These are phyloP conservation scores for Oreochromis tanganicae DNA, from an alignment of 2,113 vertebrate genomes.

Conservation along the genomic window DNA sequence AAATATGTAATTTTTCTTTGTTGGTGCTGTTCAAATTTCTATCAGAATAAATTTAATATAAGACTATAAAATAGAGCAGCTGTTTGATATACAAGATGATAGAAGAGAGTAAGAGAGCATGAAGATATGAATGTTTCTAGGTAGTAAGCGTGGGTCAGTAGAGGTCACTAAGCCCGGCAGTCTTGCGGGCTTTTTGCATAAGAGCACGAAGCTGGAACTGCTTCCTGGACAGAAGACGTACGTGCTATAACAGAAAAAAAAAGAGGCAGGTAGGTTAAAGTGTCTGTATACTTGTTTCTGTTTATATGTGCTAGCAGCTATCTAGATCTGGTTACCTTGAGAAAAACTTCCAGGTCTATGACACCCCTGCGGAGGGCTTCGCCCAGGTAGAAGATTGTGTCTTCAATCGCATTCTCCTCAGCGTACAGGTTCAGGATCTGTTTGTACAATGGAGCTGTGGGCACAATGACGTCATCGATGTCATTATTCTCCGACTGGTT, in stretches of 20 bases:
- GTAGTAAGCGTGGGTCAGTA: slow-evolving; percentile 76
- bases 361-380: slow-evolving; percentile 92
- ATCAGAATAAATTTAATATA: neutral
- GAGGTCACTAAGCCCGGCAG: slow-evolving; percentile 94
- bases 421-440: slow-evolving; percentile 98
- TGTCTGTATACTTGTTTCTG: neutral
- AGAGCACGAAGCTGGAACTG: slow-evolving; percentile 98
- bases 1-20: neutral
- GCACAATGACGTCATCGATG: slow-evolving; percentile 97
- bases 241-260: slow-evolving; percentile 77
- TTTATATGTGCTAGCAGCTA: neutral
- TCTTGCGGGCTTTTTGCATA: slow-evolving; percentile 99
- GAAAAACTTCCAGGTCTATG: slow-evolving; percentile 96
- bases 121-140: slow-evolving; percentile 19
- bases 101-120: neutral
- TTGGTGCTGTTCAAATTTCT: neutral
- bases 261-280: neutral
- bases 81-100: neutral
- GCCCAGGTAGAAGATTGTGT: slow-evolving; percentile 98
- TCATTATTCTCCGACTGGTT: slow-evolving; percentile 98
- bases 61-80: neutral
- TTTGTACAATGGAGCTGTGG: slow-evolving; percentile 95
- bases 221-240: slow-evolving; percentile 94
- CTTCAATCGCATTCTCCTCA: slow-evolving; percentile 98
- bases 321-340: slow-evolving; percentile 79